Base-by-base conservation (phyloP, 2,888 invertebrate species). In the Dorcus parallelipipedus region DNA sequence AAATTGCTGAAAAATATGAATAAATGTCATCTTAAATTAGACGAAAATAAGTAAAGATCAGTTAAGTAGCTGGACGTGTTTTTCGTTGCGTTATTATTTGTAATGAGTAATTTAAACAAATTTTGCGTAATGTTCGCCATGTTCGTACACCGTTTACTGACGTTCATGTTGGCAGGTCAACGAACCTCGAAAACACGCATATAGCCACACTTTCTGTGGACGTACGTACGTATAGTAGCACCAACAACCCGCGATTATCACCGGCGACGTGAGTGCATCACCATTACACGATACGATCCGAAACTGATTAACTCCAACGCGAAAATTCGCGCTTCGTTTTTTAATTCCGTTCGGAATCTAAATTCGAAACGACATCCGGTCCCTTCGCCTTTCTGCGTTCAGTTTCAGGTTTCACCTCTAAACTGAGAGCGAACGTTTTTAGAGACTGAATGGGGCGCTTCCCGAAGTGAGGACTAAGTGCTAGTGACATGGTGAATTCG, bases 201-300 rank as follows among this genome's bases (percentile, higher is more conserved):
- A 58, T 54, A 54, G 51, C 45, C 58, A 51, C 50, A 59, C 62
- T 53, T 58, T 54, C 54, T 56, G 52, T 14, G 14, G 14, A 14
- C 14, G 14, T 49, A 59, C 56, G 56, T 55, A 54, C 26, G 26
- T 33, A n/a, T n/a, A 20, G 54, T 20, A 33, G 26, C 26, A 33
- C 26, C 69, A 68, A 67, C 71, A 71, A 71, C 69, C 71, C 26
- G 26, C 26, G 26, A 33, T 33, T 33, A 33, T 33, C 26, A 6
- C 26, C 26, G 26, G 20, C 20, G 20, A 60, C 61, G 54, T 64
- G 23, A 17, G 59, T 62, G 56, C 58, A 51, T 60, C 26, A 33
- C 3, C 26, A 20, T 20, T 20, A 33, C 26, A 60, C 63, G 60
- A 64, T 65, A 60, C 63, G 60, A 64, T 65, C 64, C 63, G 59